Percentiles rank a stretch among this genome's conserved stretches.
phyloP scores from a whole-genome alignment of 2,888 invertebrate species.

The Amphiduros pacificus region DNA sequence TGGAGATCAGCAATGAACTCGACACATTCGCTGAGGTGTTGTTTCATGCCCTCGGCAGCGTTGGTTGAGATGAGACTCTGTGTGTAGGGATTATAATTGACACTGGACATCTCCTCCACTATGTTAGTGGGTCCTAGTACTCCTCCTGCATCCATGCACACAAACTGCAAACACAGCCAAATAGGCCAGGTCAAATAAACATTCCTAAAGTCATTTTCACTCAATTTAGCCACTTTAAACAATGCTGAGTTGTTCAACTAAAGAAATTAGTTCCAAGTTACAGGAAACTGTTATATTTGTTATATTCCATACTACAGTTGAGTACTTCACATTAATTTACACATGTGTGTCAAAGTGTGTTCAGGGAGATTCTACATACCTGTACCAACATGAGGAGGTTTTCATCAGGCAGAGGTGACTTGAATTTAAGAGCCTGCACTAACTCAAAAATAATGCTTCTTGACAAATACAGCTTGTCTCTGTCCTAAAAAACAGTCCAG shows the following conservation, averaged over 20 bases:
- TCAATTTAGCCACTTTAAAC: no score
- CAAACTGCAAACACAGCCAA: slow-evolving; percentile 58
- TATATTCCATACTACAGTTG: no score
- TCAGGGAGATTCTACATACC: slow-evolving; percentile 42
- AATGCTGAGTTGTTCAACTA: no score
- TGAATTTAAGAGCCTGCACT: slow-evolving; percentile 93
- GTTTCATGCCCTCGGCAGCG: slow-evolving; percentile 90
- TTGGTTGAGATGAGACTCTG: slow-evolving; percentile 68
- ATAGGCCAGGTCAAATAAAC: no score
- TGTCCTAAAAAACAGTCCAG: slow-evolving; percentile 71
- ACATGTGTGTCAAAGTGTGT: no score
- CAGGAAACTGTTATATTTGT: no score
- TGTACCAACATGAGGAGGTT: slow-evolving; percentile 92
- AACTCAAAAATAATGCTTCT: slow-evolving; percentile 91
- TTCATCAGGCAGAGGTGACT: slow-evolving; percentile 89
- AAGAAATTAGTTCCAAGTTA: no score
- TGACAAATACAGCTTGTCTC: slow-evolving; percentile 90
- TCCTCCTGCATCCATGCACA: slow-evolving; percentile 80
- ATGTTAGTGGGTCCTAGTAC: slow-evolving; percentile 64
- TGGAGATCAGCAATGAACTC: slow-evolving; percentile 96
- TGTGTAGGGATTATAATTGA: slow-evolving; percentile 52
- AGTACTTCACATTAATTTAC: no score
- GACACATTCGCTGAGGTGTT: slow-evolving; percentile 87
- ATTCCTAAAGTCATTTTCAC: no score
- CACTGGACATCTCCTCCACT: slow-evolving; percentile 46